These are phyloP conservation scores for Aelia acuminata DNA, from an alignment of 2,888 invertebrate genomes.

Conservation along the genomic window DNA sequence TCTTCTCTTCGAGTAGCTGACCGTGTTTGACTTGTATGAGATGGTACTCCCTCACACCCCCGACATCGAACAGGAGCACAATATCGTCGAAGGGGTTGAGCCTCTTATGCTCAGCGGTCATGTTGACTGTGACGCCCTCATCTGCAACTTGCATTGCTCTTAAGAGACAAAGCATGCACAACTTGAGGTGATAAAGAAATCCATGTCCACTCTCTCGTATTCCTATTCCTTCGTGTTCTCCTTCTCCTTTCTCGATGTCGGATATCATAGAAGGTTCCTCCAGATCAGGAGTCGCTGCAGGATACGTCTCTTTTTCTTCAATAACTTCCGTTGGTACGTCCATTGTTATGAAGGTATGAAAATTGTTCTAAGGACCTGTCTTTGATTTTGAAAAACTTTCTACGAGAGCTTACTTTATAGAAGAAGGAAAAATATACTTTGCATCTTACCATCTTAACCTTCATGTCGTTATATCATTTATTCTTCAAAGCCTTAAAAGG, in stretches of 20 bases:
- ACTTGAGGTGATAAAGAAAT: slow-evolving; percentile 3
- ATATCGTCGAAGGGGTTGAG: slow-evolving; percentile 26
- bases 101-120: slow-evolving; percentile 35
- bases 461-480: not conserved
- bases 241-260: slow-evolving; percentile 31
- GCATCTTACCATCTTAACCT: not conserved
- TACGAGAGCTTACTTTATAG: not conserved
- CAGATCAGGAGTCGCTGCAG: not conserved
- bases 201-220: slow-evolving; percentile 35
- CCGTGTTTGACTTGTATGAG: not conserved
- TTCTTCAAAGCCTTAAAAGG: not conserved
- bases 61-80: not conserved
- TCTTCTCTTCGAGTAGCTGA: not conserved
- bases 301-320: not conserved
- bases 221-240: slow-evolving; percentile 27
- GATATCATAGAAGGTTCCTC: not conserved
- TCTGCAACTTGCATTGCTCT: not conserved
- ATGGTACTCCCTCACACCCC: not conserved
- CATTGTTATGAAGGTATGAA: not conserved
- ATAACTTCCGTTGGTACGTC: not conserved
- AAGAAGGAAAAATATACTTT: not conserved
- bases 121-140: not conserved
- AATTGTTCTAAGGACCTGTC: not conserved
- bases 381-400: no score
- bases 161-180: slow-evolving; percentile 13